Conservation (phyloP, 2,888 invertebrate genomes). For the Melikaiella ostensackeni region DNA sequence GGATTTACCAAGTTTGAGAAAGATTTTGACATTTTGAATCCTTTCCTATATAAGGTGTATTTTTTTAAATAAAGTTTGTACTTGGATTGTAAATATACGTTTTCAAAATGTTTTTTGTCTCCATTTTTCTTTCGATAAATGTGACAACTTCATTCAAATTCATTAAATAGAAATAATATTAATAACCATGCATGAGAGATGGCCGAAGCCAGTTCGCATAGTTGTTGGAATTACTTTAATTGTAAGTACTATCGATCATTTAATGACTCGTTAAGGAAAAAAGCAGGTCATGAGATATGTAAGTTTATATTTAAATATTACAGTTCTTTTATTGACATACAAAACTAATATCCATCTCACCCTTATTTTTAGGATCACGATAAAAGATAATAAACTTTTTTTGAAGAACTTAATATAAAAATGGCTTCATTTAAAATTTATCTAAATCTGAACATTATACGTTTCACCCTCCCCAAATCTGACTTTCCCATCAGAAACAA, state of each 20-base stretch:
- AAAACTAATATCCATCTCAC: not conserved
- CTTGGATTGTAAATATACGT: not conserved
- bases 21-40: not conserved
- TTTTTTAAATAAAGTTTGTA: not conserved
- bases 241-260: slow-evolving; percentile 12
- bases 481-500: not conserved
- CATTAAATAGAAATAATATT: not conserved
- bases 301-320: not conserved
- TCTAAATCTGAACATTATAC: not conserved
- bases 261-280: not conserved
- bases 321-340: not conserved
- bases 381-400: not conserved
- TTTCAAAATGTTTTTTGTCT: no score
- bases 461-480: no score
- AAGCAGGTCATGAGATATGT: not conserved
- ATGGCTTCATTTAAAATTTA: not conserved
- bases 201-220: slow-evolving; percentile 24
- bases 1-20: not conserved
- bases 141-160: not conserved
- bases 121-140: not conserved
- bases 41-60: not conserved
- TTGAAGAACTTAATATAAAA: not conserved
- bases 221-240: slow-evolving; percentile 14
- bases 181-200: not conserved
- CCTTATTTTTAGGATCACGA: not conserved